Percentiles rank a stretch among this genome's conserved stretches.
These are phyloP conservation scores for Cranoglanis bouderius DNA, from an alignment of 2,113 vertebrate species.

Conservation along the genomic window DNA sequence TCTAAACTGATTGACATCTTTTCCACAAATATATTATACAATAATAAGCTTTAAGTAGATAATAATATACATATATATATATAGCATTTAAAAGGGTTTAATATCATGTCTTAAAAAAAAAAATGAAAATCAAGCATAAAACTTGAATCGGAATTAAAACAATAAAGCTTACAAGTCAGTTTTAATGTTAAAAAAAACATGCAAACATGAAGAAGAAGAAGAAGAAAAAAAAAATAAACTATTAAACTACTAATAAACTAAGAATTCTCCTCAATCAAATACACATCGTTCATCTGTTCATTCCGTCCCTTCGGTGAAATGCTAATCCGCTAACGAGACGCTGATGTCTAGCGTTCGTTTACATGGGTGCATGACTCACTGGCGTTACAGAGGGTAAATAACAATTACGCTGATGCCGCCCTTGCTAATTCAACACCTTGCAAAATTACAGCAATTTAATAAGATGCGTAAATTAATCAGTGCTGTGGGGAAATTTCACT, in stretches of 20 bases:
- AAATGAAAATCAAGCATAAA: no score
- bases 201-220: not conserved
- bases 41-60: no score
- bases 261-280: not conserved
- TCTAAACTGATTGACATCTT: no score
- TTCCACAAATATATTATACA: no score
- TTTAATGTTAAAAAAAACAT: no score
- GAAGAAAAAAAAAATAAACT: not conserved
- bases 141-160: no score
- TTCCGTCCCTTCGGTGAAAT: not conserved
- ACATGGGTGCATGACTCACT: not conserved
- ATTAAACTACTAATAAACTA: not conserved
- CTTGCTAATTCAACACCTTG: conserved; percentile 5
- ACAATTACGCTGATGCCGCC: conserved; percentile 1
- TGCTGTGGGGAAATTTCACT: not conserved
- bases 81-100: no score
- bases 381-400: conserved; percentile 11
- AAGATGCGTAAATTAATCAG: not conserved
- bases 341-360: not conserved
- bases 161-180: no score
- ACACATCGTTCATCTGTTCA: not conserved
- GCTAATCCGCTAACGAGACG: not conserved
- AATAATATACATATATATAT: no score
- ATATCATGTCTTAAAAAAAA: no score
- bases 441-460: conserved; percentile 8